Percentiles rank a stretch among this genome's conserved stretches.
These are phyloP conservation scores for Cossypha heuglini DNA, from an alignment of 2,797 vertebrate species.

Conservation along the genomic window DNA sequence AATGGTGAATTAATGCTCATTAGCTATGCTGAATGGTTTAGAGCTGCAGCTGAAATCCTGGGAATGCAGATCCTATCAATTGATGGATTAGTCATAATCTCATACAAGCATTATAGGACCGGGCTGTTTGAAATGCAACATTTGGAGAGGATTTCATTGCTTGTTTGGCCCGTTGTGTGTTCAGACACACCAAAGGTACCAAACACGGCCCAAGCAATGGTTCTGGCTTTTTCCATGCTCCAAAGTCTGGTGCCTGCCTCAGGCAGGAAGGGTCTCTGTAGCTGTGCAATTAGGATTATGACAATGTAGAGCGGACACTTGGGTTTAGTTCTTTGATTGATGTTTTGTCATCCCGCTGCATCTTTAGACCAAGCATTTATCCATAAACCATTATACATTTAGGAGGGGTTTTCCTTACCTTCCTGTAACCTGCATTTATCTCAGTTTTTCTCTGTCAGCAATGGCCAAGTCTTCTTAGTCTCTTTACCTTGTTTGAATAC, in stretches of 20 bases:
- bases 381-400: neutral
- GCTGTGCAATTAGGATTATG: neutral
- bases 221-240: neutral
- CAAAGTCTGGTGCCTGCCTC: neutral
- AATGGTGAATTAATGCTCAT: slow-evolving; percentile 30
- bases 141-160: neutral
- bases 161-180: neutral
- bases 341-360: neutral
- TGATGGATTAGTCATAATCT: slow-evolving; percentile 6
- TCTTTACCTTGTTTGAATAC: neutral
- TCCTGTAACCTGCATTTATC: neutral
- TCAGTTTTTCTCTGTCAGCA: neutral
- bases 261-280: accelerated
- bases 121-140: neutral
- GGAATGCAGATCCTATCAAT: neutral
- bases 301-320: neutral
- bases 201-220: accelerated
- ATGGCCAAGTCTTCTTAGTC: neutral
- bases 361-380: neutral
- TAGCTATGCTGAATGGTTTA: neutral
- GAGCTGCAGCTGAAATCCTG: neutral
- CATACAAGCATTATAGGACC: neutral
- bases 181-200: neutral
- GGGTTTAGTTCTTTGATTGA: no score
- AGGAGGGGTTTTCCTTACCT: neutral